Evolutionary conservation across 2,888 invertebrate species (phyloP), one percentile per base, ranked within the genome.

Genomic region (Euplagia quadripunctaria): DNA sequence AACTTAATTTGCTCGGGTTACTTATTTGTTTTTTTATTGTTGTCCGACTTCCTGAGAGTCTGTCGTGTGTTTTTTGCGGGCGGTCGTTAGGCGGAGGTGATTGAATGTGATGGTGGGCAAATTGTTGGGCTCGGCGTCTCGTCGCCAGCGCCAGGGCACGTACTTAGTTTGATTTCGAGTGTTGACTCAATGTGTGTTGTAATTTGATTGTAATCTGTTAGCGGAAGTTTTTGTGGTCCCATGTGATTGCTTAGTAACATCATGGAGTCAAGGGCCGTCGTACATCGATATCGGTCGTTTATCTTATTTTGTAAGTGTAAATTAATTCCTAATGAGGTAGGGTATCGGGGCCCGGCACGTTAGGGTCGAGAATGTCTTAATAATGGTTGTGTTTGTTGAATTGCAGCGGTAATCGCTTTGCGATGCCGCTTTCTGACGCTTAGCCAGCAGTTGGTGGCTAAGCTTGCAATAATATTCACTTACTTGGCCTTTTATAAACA

Each of bases 21-120:
- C 91, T 94, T 95, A 94, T 95, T 95, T 94, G 94, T 94, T 95
- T 94, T 94, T 95, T 96, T 94, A 93, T 93, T 93, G 92, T 93
- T 92, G 91, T 87, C 88, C 90, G 92, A 95, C 95, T 95, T 95
- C 95, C 95, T 95, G 94, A 94, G 94, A 92, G 93, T 93, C 94
- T 93, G 94, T 93, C 91, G 94, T 90, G 84, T 80, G 89, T 94
- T 95, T 95, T 94, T 94, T 94, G 91, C 89, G 83, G 88, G 81
- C 84, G 88, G 91, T 95, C 94, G 95, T 96, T 95, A 94, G 94
- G 85, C 88, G 84, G 91, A 92, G 94, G 91, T 93, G 94, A 95
- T 95, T 95, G 95, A 96, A 95, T 95, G 94, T 92, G 94, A 94
- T 94, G 92, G 94, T 89, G 90, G 89, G 87, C 90, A 92, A 93